These are phyloP conservation scores for Cerceris rybyensis DNA, from an alignment of 2,888 invertebrate genomes.

Conservation along the genomic window DNA sequence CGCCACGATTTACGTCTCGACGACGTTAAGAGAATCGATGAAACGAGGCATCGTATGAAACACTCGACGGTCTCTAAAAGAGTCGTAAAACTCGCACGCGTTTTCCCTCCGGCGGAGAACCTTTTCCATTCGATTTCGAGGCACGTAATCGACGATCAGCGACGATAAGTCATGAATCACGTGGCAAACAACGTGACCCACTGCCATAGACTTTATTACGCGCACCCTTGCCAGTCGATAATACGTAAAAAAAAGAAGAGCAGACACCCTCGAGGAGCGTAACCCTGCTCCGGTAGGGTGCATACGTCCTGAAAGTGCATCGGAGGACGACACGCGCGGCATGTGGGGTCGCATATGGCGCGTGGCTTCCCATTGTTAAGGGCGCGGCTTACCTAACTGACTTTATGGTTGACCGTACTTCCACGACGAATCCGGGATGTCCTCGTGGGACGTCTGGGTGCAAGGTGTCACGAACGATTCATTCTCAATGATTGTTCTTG, in stretches of 20 bases:
- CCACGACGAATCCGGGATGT: slow-evolving; percentile 53
- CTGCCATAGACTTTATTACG: slow-evolving; percentile 57
- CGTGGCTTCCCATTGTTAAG: slow-evolving; percentile 77
- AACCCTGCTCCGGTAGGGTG: slow-evolving; percentile 44
- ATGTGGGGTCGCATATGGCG: slow-evolving; percentile 78
- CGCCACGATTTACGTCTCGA: too few species aligned
- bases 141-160: slow-evolving; percentile 55
- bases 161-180: slow-evolving; percentile 61
- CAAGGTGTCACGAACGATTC: slow-evolving; percentile 72
- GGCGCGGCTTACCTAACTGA: slow-evolving; percentile 76
- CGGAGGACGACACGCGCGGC: slow-evolving; percentile 63
- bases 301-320: slow-evolving; percentile 34
- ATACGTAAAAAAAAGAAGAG: slow-evolving; percentile 33
- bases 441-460: slow-evolving; percentile 67
- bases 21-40: too few species aligned
- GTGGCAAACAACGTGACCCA: slow-evolving; percentile 42
- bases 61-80: too few species aligned
- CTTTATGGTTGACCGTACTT: slow-evolving; percentile 73
- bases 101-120: not conserved
- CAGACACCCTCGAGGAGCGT: slow-evolving; percentile 45
- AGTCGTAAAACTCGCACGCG: too few species aligned
- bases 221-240: slow-evolving; percentile 52
- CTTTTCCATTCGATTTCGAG: slow-evolving; percentile 31
- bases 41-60: too few species aligned
- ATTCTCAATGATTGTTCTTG: slow-evolving; percentile 39